Percentiles rank a stretch among this genome's conserved stretches.
phyloP scores from a whole-genome alignment of 2,888 invertebrate species.

The Pandemis heparana region DNA sequence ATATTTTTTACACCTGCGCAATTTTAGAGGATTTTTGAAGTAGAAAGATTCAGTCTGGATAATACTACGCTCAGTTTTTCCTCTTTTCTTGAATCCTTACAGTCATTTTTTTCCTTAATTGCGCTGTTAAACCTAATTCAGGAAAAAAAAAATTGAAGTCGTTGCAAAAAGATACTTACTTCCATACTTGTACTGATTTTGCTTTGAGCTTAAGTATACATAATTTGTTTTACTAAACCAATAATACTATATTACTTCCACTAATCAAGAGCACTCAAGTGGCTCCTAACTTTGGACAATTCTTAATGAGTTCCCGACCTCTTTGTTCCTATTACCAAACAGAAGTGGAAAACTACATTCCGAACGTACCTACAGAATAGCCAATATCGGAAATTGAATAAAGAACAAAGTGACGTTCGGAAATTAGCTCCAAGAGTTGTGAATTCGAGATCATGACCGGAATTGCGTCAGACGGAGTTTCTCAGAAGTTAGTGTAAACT shows the following conservation, averaged over 20 bases:
- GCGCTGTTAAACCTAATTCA: constrained; percentile 72
- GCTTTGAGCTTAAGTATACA: too few relatives aligned
- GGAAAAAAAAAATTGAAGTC: constrained; percentile 64
- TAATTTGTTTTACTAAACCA: too few relatives aligned
- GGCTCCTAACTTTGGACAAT: not conserved
- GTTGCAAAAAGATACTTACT: constrained; percentile 52
- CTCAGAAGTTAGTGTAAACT: constrained; percentile 76
- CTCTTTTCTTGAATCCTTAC: constrained; percentile 57
- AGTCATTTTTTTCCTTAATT: constrained; percentile 75
- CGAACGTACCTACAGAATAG: constrained; percentile 60
- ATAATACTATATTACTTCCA: not conserved
- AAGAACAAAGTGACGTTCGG: constrained; percentile 84
- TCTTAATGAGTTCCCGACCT: constrained; percentile 5
- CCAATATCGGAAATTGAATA: constrained; percentile 84
- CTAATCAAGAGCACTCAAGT: not conserved
- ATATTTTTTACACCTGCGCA: constrained; percentile 49
- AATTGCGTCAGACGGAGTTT: constrained; percentile 81
- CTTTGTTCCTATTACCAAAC: constrained; percentile 20
- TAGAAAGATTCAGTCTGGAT: constrained; percentile 46
- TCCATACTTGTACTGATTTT: constrained; percentile 25
- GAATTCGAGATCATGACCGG: constrained; percentile 81
- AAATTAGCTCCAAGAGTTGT: constrained; percentile 82
- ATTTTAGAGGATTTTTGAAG: not conserved
- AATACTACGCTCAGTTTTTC: constrained; percentile 50
- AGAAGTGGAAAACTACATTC: constrained; percentile 47